phyloP scores from a whole-genome alignment of 2,113 vertebrate species.

The Sceloporus tristichus region DNA sequence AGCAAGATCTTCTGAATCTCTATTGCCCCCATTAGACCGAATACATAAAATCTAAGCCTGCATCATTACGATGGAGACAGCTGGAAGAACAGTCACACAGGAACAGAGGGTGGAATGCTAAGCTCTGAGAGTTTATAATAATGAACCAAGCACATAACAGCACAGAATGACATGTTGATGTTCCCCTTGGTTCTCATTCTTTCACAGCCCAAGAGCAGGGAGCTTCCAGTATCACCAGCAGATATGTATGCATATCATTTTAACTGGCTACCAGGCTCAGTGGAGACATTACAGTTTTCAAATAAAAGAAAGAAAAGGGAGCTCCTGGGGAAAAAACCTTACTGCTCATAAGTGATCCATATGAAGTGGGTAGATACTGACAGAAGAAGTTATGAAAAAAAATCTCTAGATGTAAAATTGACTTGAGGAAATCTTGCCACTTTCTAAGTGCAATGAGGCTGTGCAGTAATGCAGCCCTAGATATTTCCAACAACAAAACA shows the following conservation, averaged over 20 bases:
- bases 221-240: slow-evolving; percentile 13
- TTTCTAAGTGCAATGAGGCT: background rate
- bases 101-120: background rate
- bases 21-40: slow-evolving; percentile 35
- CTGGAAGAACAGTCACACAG: slow-evolving; percentile 10
- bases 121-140: slow-evolving; percentile 36
- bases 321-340: background rate
- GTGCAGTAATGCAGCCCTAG: background rate
- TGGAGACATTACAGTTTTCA: background rate
- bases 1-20: slow-evolving; percentile 47
- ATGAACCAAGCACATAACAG: background rate
- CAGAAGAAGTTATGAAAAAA: background rate
- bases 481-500: background rate
- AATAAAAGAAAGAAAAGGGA: background rate
- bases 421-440: background rate
- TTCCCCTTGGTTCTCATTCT: slow-evolving; percentile 19
- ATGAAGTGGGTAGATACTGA: background rate
- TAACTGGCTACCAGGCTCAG: fast-evolving
- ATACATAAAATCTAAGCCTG: slow-evolving; percentile 30
- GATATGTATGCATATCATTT: background rate
- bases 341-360: background rate
- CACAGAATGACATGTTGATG: slow-evolving; percentile 8
- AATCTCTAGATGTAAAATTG: background rate
- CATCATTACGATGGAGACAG: slow-evolving; percentile 42
- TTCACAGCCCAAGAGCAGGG: background rate